Percentiles rank a stretch among this genome's conserved stretches.
These are phyloP conservation scores for Sminthurinus aureus DNA, from an alignment of 2,888 invertebrate genomes.

Conservation along the genomic window DNA sequence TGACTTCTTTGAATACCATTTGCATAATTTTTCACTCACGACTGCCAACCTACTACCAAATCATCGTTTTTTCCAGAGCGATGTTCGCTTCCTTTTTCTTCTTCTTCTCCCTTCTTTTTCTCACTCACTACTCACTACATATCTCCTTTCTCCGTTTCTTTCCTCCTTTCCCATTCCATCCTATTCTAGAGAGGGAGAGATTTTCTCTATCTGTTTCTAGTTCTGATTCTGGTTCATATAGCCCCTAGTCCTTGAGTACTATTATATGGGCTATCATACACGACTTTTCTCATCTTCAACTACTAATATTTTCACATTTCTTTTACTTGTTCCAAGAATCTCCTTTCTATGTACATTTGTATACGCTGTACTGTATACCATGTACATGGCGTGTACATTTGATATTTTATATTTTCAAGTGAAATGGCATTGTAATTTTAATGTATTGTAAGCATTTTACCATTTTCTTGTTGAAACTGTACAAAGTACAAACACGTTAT, in stretches of 20 bases:
- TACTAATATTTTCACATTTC: too few relatives aligned
- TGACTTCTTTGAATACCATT: slow-evolving; percentile 60
- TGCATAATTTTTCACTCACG: slow-evolving; percentile 61
- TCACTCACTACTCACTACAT: background rate
- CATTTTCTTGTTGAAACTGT: background rate
- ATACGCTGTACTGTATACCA: too few relatives aligned
- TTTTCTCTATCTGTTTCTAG: background rate
- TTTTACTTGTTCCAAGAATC: background rate
- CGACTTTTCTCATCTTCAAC: too few relatives aligned
- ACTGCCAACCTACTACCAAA: slow-evolving; percentile 55
- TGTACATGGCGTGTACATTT: background rate
- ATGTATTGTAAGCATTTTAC: background rate
- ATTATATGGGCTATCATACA: background rate
- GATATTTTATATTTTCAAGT: background rate
- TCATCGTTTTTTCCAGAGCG: slow-evolving; percentile 58
- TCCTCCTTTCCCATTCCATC: background rate
- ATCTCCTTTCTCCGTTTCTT: slow-evolving; percentile 1
- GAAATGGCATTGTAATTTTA: background rate
- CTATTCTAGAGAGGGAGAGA: background rate
- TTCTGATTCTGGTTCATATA: too few relatives aligned
- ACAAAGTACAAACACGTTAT: background rate
- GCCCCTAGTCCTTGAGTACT: background rate
- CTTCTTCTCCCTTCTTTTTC: slow-evolving; percentile 13
- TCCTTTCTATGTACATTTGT: background rate
- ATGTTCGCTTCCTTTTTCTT: slow-evolving; percentile 52